Percentiles rank a stretch among this genome's conserved stretches.
phyloP scores from a whole-genome alignment of 1,140 invertebrate genomes.

The Meteorus sp. region DNA sequence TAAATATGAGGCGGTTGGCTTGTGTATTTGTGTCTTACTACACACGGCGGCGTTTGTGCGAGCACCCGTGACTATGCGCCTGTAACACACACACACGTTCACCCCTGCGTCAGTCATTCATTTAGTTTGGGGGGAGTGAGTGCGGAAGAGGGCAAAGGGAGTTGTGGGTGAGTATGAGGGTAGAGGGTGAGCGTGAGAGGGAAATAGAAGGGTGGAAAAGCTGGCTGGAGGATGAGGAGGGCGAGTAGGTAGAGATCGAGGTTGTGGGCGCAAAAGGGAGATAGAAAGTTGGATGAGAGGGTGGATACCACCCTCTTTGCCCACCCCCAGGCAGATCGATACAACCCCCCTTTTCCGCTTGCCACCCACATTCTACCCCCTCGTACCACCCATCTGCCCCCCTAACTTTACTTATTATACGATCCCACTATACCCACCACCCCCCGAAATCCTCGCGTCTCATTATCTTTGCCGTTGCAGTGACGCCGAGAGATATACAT shows the following conservation, averaged over 20 bases:
- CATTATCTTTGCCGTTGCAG: constrained; percentile 63
- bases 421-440: constrained; percentile 40
- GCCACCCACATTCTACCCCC: constrained; percentile 34
- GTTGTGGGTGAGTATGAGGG: constrained; percentile 47
- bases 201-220: constrained; percentile 26
- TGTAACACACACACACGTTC: constrained; percentile 40
- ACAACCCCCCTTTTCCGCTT: constrained; percentile 56
- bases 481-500: constrained; percentile 33
- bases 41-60: constrained; percentile 7
- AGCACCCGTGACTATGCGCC: constrained; percentile 28
- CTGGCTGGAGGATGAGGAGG: constrained; percentile 16
- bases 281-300: constrained; percentile 17
- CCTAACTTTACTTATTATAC: constrained; percentile 52
- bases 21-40: constrained; percentile 27
- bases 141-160: constrained; percentile 39
- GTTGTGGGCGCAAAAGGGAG: constrained; percentile 19
- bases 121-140: constrained; percentile 44
- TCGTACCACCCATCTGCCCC: too few species aligned
- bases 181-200: constrained; percentile 23
- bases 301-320: constrained; percentile 33
- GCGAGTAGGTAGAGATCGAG: constrained; percentile 29
- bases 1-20: constrained; percentile 19
- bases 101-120: constrained; percentile 57
- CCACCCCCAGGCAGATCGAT: constrained; percentile 48
- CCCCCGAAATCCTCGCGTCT: constrained; percentile 53